Evolutionary conservation across 1,140 invertebrate species (phyloP), one percentile per base, ranked within the genome.

Genomic region (Cardiocondyla obscurior): DNA sequence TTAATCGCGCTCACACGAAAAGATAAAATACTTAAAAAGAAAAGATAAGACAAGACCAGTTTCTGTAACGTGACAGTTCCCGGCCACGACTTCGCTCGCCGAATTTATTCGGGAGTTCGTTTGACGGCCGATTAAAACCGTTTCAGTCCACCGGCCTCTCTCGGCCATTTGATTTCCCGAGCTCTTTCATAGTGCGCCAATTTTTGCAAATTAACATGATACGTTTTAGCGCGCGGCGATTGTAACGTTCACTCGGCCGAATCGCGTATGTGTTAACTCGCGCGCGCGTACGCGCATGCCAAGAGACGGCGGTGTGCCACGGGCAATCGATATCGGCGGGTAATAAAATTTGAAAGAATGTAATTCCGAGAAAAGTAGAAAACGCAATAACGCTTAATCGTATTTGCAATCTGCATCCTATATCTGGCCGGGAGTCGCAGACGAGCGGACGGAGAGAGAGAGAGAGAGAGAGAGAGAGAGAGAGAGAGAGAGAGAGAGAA

Each of bases 291-390:
- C 36, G 58, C 74, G 74, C 74, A 77, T 67, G 74, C 74, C 74
- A 39, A 64, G 55, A 39, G 30, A 16, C 57, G 58, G 19, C 57
- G 28, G 73, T n/a, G 30, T 33, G 42, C 42, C 46, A 19, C 62
- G 46, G 28, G 33, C 74, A 79, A 79, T 79, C 74, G 74, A 79
- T 79, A 79, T 79, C 74, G 74, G 74, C 62, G 74, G 62, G 46
- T 79, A 79, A 79, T 79, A 79, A 79, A 79, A 79, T 79, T 79
- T 53, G 62, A 69, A 79, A 79, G 74, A 67, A 79, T 79, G 74
- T 53, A 79, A 79, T 79, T 79, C 74, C 74, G 74, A 79, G 74
- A 53, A 67, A 79, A 69, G 74, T 53, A 79, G 74, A 67, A 67
- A 79, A 79, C 62, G 74, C 74, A 79, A 79, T 79, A 79, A 79